Evolutionary conservation across 1,140 invertebrate genomes (phyloP).

Genomic region (Papilio aristodemus): DNA sequence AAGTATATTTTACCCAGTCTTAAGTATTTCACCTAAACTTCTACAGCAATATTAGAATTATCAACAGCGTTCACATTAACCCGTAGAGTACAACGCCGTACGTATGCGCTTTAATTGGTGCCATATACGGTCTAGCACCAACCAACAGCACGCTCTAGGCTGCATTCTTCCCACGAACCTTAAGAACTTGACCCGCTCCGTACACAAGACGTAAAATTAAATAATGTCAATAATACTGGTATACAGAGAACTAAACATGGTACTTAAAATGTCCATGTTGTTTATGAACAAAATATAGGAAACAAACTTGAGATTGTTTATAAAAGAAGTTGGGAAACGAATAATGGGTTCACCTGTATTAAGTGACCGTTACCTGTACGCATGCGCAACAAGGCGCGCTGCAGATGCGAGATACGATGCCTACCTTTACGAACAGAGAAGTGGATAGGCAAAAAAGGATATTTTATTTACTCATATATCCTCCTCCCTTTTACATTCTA

Average conservation of each 20-base stretch:
- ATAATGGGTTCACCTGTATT: too few species aligned
- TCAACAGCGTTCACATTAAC: constrained; percentile 1
- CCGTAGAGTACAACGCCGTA: constrained; percentile 8
- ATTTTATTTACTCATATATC: too few species aligned
- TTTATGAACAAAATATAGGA: too few species aligned
- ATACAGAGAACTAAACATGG: neutral
- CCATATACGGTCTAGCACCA: neutral
- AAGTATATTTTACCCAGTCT: constrained; percentile 31
- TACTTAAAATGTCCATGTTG: too few species aligned
- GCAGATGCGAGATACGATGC: too few species aligned
- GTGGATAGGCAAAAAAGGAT: too few species aligned
- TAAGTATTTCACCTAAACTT: constrained; percentile 31
- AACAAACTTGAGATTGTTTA: too few species aligned
- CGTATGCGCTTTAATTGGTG: neutral
- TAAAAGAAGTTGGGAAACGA: too few species aligned
- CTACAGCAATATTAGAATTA: constrained; percentile 25
- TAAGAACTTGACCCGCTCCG: constrained; percentile 15
- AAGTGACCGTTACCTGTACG: too few species aligned
- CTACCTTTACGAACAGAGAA: too few species aligned
- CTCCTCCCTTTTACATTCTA: too few species aligned
- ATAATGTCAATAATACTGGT: constrained; percentile 1
- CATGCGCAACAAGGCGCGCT: too few species aligned
- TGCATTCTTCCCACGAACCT: constrained; percentile 15
- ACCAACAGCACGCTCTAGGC: neutral
- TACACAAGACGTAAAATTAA: neutral